phyloP scores from a whole-genome alignment of 2,888 invertebrate genomes.

The Leucoma salicis region DNA sequence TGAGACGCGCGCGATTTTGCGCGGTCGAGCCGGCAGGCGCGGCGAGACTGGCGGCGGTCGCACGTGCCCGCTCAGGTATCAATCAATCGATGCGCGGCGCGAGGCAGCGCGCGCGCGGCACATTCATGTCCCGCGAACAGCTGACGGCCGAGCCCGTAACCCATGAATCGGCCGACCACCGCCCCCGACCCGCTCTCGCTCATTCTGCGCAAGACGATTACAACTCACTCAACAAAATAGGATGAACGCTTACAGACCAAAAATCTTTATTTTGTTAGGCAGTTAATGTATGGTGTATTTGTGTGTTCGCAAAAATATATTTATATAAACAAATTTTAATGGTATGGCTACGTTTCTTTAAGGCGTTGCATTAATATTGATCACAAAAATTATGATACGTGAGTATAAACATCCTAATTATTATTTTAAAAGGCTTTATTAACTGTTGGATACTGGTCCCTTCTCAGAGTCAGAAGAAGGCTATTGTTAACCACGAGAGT shows the following conservation, averaged over 20 bases:
- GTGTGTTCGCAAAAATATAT: too few species aligned
- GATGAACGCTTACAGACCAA: constrained; percentile 14
- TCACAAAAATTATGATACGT: too few species aligned
- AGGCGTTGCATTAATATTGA: too few species aligned
- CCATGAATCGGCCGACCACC: constrained; percentile 67
- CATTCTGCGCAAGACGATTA: constrained; percentile 48
- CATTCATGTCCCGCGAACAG: constrained; percentile 77
- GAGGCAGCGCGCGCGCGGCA: constrained; percentile 59
- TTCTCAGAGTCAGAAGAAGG: too few species aligned
- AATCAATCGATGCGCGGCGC: constrained; percentile 75
- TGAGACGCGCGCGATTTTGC: constrained; percentile 35
- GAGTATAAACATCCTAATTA: too few species aligned
- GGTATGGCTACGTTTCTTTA: too few species aligned
- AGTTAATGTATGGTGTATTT: too few species aligned
- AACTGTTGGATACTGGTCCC: too few species aligned
- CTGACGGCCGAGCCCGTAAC: constrained; percentile 75
- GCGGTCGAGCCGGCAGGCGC: constrained; percentile 64
- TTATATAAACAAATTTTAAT: too few species aligned
- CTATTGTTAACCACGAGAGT: too few species aligned
- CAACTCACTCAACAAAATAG: constrained; percentile 17
- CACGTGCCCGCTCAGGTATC: constrained; percentile 65
- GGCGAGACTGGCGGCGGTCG: constrained; percentile 59
- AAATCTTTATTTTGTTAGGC: too few species aligned
- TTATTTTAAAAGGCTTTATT: too few species aligned
- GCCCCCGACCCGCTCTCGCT: constrained; percentile 36